Evolutionary conservation across 2,797 vertebrate genomes (phyloP).

Genomic region (Enteromius trimaculatus): DNA sequence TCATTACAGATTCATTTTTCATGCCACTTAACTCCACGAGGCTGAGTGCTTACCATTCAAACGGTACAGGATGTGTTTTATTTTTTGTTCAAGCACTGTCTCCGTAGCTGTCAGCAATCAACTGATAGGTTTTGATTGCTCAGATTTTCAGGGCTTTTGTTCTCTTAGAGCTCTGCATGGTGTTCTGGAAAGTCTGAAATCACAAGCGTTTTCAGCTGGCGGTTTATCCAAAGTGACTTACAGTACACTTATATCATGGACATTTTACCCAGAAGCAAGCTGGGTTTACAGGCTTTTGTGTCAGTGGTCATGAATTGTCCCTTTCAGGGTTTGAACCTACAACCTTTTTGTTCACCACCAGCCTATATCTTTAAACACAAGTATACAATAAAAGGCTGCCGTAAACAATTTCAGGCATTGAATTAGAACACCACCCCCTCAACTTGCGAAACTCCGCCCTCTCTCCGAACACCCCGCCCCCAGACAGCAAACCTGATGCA

Average conservation of each 20-base stretch:
- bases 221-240: constrained; percentile 37
- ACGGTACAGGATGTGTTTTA: not conserved
- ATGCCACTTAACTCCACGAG: constrained; percentile 31
- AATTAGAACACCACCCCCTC: not conserved
- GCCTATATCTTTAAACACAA: not conserved
- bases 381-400: not conserved
- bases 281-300: not conserved
- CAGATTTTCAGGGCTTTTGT: constrained; percentile 26
- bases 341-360: not conserved
- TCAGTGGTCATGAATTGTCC: not conserved
- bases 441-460: not conserved
- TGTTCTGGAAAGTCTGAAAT: constrained; percentile 34
- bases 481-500: not conserved
- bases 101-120: constrained; percentile 20
- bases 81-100: not conserved
- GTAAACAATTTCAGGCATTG: not conserved
- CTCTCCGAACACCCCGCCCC: not conserved
- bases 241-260: constrained; percentile 14
- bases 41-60: constrained; percentile 29
- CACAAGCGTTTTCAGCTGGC: not conserved
- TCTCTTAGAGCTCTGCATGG: constrained; percentile 3
- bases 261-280: not conserved
- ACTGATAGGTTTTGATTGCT: constrained; percentile 22
- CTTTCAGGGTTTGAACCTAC: not conserved
- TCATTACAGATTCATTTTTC: constrained; percentile 45